These are phyloP conservation scores for Meandrusa payeni DNA, from an alignment of 2,888 invertebrate genomes.

Conservation along the genomic window DNA sequence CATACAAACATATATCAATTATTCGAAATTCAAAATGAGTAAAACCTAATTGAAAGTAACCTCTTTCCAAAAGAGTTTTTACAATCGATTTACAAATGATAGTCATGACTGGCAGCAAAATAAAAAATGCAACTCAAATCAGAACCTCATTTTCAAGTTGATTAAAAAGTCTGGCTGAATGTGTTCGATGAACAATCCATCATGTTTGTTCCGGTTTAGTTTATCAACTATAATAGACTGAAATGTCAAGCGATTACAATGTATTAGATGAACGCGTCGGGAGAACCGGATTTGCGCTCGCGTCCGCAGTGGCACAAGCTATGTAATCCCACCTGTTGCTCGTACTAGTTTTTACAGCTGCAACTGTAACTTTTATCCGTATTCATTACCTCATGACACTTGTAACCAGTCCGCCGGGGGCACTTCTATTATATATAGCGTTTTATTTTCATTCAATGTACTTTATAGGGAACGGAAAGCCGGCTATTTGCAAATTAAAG, in stretches of 20 bases:
- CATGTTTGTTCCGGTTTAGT: conserved; percentile 28
- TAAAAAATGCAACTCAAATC: too few species aligned
- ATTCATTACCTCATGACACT: conserved; percentile 37
- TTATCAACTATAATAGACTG: conserved; percentile 17
- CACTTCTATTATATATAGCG: conserved; percentile 32
- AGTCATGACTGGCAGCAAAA: too few species aligned
- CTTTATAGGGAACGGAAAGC: not conserved
- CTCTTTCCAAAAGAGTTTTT: too few species aligned
- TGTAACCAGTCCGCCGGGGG: conserved; percentile 32
- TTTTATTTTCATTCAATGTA: conserved; percentile 23
- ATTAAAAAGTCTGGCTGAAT: too few species aligned
- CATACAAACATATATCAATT: too few species aligned
- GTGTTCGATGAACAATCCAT: conserved; percentile 24
- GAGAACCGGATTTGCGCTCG: conserved; percentile 53
- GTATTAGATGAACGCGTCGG: conserved; percentile 42
- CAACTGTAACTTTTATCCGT: conserved; percentile 40
- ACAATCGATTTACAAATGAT: too few species aligned
- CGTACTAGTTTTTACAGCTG: conserved; percentile 61
- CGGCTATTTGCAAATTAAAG: not conserved
- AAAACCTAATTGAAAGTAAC: too few species aligned
- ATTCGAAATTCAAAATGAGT: too few species aligned
- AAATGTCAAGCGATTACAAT: conserved; percentile 35
- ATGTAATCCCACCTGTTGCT: conserved; percentile 60
- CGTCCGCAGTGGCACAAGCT: conserved; percentile 43
- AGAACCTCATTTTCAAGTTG: too few species aligned